Conservation (phyloP, 2,113 vertebrate species). For the Epinephelus moara region DNA sequence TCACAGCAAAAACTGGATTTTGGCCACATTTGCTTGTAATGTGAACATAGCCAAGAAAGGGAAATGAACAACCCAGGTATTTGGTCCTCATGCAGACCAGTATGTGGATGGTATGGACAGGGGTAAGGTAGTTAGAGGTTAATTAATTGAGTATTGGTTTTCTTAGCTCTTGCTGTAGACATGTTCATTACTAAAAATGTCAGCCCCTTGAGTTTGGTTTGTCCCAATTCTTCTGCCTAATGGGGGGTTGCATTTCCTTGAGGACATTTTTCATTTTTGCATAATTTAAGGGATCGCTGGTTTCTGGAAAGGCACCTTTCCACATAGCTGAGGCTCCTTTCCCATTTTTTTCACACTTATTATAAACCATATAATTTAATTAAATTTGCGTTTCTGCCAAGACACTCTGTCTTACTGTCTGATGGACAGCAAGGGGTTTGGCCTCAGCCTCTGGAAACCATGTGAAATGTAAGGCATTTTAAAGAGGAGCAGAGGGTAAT, state of each 20-base stretch:
- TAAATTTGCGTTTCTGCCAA: constrained; percentile 15
- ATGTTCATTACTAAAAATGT: constrained; percentile 27
- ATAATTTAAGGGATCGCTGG: constrained; percentile 41
- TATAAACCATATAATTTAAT: constrained; percentile 37
- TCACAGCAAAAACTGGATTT: no score
- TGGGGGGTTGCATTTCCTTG: constrained; percentile 29
- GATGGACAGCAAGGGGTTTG: background rate
- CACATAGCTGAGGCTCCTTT: constrained; percentile 26
- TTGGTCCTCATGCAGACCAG: background rate
- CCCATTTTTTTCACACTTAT: constrained; percentile 44
- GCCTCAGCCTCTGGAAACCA: background rate
- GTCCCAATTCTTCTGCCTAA: constrained; percentile 46
- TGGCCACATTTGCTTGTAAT: no score
- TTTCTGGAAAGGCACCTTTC: constrained; percentile 39
- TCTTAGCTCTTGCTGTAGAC: constrained; percentile 18
- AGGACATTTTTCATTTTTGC: constrained; percentile 41
- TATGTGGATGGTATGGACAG: background rate
- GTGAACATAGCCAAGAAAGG: background rate
- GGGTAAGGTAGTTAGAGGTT: background rate
- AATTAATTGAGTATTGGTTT: background rate
- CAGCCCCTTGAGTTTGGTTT: constrained; percentile 41
- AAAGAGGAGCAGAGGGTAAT: background rate
- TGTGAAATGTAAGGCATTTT: background rate
- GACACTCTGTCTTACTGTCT: constrained; percentile 9
- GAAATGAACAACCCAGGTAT: background rate